These are phyloP conservation scores for Xiphias gladius DNA, from an alignment of 2,113 vertebrate species.

Conservation along the genomic window DNA sequence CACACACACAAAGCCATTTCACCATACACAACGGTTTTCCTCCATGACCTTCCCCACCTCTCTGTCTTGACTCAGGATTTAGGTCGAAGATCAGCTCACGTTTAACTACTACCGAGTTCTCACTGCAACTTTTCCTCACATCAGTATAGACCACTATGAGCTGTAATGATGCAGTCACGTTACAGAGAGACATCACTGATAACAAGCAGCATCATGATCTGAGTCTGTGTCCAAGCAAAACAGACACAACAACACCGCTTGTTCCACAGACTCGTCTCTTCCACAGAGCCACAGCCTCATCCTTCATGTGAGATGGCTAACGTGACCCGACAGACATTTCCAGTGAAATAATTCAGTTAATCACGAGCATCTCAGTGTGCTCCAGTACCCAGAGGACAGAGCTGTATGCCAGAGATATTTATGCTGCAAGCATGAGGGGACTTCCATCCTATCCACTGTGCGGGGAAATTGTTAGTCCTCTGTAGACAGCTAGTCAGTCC, in stretches of 20 bases:
- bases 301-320: slow-evolving; percentile 39
- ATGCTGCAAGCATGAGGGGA: background rate
- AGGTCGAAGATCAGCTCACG: slow-evolving; percentile 1
- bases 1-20: background rate
- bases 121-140: slow-evolving; percentile 14
- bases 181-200: slow-evolving; percentile 4
- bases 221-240: background rate
- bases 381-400: slow-evolving; percentile 14
- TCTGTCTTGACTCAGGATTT: background rate
- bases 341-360: slow-evolving; percentile 25
- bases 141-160: background rate
- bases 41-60: background rate
- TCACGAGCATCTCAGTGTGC: slow-evolving; percentile 29
- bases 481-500: slow-evolving; percentile 45
- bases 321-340: slow-evolving; percentile 57
- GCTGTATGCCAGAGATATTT: slow-evolving; percentile 5
- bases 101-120: background rate
- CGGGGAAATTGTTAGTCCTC: slow-evolving; percentile 30
- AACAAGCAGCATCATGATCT: slow-evolving; percentile 24
- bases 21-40: too few relatives aligned
- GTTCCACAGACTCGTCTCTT: slow-evolving; percentile 8
- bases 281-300: background rate
- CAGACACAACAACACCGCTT: background rate
- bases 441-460: slow-evolving; percentile 4
- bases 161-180: slow-evolving; percentile 9